Conservation (phyloP, 2,113 vertebrate genomes). For the human (Homo sapiens) region DNA sequence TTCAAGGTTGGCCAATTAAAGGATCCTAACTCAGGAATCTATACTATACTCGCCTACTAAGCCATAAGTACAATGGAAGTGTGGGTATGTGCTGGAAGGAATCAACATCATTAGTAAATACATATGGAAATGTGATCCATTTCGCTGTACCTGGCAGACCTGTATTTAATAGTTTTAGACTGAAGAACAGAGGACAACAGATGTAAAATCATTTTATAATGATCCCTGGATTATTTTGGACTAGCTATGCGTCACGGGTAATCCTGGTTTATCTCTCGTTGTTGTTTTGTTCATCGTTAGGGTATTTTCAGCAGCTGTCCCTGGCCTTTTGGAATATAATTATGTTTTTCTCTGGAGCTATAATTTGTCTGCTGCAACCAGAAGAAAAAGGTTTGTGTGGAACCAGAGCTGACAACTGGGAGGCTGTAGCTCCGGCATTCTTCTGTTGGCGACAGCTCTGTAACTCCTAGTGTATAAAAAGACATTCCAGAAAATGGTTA, state of each 20-base stretch:
- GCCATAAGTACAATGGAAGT: not conserved
- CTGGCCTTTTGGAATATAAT: constrained; percentile 76
- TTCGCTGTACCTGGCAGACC: not conserved
- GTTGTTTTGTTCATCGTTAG: constrained; percentile 57
- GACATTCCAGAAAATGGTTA: not conserved
- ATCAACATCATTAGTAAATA: not conserved
- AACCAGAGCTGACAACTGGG: constrained; percentile 73
- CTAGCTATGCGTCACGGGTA: not conserved
- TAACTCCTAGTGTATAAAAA: not conserved
- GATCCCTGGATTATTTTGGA: not conserved
- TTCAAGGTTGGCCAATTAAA: not conserved
- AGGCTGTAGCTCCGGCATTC: not conserved
- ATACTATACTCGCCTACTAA: not conserved
- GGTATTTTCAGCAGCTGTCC: constrained; percentile 70
- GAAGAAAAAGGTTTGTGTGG: constrained; percentile 72
- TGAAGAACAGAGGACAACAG: not conserved
- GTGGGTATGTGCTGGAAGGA: not conserved
- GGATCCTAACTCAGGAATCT: not conserved
- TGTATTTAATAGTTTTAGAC: constrained; percentile 40
- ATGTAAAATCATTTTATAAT: not conserved
- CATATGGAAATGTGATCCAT: not conserved
- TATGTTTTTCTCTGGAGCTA: constrained; percentile 76
- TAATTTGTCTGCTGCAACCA: constrained; percentile 78
- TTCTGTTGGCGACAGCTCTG: constrained; percentile 26
- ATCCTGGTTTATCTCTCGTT: not conserved